Evolutionary conservation across 2,797 vertebrate genomes (phyloP).

Genomic region (Ptychobarbus kaznakovi): DNA sequence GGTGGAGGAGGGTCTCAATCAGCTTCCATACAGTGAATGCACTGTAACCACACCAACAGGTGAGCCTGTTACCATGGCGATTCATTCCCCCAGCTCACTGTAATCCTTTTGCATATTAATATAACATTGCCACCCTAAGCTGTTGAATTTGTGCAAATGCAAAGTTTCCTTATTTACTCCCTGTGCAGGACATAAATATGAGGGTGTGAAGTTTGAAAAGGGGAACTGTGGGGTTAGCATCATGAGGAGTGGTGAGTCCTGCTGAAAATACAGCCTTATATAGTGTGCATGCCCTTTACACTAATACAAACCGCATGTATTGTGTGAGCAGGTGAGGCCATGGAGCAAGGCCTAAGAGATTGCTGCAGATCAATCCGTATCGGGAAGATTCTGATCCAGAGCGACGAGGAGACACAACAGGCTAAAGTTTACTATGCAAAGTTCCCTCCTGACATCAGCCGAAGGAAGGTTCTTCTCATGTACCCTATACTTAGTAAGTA

Average conservation of each 20-base stretch:
- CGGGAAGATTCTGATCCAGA: slow-evolving; percentile 98
- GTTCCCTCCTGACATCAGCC: slow-evolving; percentile 95
- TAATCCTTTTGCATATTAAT: too few species aligned
- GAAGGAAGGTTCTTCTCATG: slow-evolving; percentile 96
- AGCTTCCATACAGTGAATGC: slow-evolving; percentile 87
- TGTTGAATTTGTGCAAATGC: background rate
- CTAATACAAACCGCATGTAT: background rate
- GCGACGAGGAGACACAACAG: slow-evolving; percentile 95
- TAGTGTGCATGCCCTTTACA: background rate
- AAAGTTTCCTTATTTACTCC: background rate
- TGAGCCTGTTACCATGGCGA: slow-evolving; percentile 59
- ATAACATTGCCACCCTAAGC: background rate
- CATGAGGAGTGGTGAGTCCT: slow-evolving; percentile 86
- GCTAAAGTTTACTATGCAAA: slow-evolving; percentile 98
- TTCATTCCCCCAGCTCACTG: background rate
- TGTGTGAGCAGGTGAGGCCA: slow-evolving; percentile 87
- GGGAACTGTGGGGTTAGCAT: slow-evolving; percentile 92
- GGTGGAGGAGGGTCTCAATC: slow-evolving; percentile 89
- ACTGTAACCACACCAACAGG: slow-evolving; percentile 89
- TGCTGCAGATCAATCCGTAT: slow-evolving; percentile 95
- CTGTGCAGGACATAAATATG: slow-evolving; percentile 84
- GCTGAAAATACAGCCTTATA: background rate
- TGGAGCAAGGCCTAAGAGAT: slow-evolving; percentile 95
- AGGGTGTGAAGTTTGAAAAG: slow-evolving; percentile 88
- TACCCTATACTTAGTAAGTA: slow-evolving; percentile 97